A percentile compares a stretch with the other conserved stretches of the same genome.
Evolutionary conservation across 2,797 vertebrate species (phyloP).

Genomic region (Leptoclinus maculatus): DNA sequence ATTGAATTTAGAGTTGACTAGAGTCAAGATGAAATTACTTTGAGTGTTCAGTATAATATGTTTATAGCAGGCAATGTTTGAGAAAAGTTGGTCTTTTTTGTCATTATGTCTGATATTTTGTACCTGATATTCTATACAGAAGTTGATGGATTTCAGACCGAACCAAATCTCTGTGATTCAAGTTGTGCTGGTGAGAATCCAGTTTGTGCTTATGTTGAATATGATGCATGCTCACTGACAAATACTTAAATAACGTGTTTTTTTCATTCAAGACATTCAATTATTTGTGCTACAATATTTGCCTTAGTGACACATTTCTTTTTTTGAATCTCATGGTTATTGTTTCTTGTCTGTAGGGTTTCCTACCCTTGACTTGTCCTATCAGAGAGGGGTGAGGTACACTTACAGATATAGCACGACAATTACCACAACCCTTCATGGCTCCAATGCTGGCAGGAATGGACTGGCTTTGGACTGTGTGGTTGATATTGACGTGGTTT

Average conservation of each 20-base stretch:
- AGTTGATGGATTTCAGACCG: constrained; percentile 55
- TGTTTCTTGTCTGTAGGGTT: constrained; percentile 47
- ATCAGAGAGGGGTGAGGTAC: constrained; percentile 80
- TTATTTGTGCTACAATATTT: background rate
- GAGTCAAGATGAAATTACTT: background rate
- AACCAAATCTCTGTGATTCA: constrained; percentile 67
- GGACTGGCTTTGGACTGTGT: constrained; percentile 86
- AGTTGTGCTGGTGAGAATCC: constrained; percentile 74
- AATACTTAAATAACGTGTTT: background rate
- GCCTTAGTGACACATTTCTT: background rate
- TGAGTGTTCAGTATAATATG: background rate
- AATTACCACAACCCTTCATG: constrained; percentile 82
- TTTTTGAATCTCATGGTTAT: background rate
- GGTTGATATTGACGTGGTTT: constrained; percentile 84
- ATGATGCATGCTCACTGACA: background rate
- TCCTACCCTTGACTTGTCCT: constrained; percentile 50
- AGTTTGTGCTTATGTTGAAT: background rate
- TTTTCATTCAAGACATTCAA: background rate
- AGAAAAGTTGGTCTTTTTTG: background rate
- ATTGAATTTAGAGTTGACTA: background rate
- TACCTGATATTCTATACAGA: constrained; percentile 35
- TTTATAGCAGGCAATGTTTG: background rate
- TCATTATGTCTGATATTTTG: background rate
- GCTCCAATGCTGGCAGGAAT: constrained; percentile 73
- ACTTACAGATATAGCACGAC: constrained; percentile 86